Evolutionary conservation across 2,797 vertebrate species (phyloP).

Genomic region (Myripristis murdjan): DNA sequence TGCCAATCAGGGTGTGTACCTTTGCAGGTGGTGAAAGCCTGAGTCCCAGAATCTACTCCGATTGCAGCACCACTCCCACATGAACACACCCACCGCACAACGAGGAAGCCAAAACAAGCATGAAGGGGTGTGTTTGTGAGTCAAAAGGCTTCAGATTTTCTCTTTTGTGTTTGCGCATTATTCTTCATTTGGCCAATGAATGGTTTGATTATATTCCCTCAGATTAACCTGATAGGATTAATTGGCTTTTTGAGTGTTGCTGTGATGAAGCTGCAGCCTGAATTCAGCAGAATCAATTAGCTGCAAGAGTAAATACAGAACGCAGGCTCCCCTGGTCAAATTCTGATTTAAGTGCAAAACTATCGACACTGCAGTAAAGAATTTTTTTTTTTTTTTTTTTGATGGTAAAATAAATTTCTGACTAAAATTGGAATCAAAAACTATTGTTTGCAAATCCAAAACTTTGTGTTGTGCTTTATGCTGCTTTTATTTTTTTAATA

Average conservation of each 20-base stretch:
- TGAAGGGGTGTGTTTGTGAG: slow-evolving; percentile 55
- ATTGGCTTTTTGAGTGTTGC: neutral
- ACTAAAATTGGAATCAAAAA: too few relatives aligned
- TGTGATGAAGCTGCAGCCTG: neutral
- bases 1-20: slow-evolving; percentile 59
- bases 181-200: slow-evolving; percentile 20
- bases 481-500: too few relatives aligned
- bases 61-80: slow-evolving; percentile 43
- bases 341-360: too few relatives aligned
- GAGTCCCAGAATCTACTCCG: slow-evolving; percentile 55
- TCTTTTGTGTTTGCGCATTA: slow-evolving; percentile 29
- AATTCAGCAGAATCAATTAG: neutral
- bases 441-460: too few relatives aligned
- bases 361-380: too few relatives aligned
- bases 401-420: too few relatives aligned
- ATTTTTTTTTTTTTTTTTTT: too few relatives aligned
- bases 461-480: too few relatives aligned
- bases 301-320: neutral
- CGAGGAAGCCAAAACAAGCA: slow-evolving; percentile 61
- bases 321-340: too few relatives aligned
- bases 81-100: slow-evolving; percentile 59
- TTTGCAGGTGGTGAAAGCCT: slow-evolving; percentile 62
- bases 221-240: neutral
- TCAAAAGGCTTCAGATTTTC: slow-evolving; percentile 40
- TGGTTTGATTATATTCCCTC: slow-evolving; percentile 16